Evolutionary conservation across 2,888 invertebrate species (phyloP), one percentile per base, ranked within the genome.

Genomic region (Pachliopta kotzebuea): DNA sequence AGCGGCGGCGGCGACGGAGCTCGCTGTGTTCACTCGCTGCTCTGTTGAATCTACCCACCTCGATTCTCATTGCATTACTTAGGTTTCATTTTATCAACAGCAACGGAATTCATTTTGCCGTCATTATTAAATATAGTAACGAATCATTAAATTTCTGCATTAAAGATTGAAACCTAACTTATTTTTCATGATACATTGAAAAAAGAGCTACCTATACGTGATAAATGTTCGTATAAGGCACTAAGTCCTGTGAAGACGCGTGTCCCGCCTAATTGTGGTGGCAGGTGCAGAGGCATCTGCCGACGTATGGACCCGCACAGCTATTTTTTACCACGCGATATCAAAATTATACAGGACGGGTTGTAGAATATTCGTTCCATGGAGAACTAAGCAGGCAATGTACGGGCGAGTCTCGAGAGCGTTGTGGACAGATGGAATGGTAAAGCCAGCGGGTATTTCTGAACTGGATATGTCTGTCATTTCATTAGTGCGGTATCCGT

Each of bases 241-340:
- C 64, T 72, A 72, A 69, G 72, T 73, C 77, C 73, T 74, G 73
- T 73, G 74, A 73, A 79, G 79, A 82, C 81, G 84, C 85, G 84
- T 85, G 86, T 85, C 85, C 85, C 81, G 76, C 74, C 80, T 88
- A 88, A 88, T 88, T 88, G 85, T 79, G 68, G 75, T 62, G 79
- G 81, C 90, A 91, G 90, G 90, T 90, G 90, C 76, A 71, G 74
- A 68, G 78, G 85, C 90, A 90, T 90, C 90, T 90, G 90, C 87
- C 85, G 71, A 79, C 83, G 82, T 80, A 81, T 80, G 76, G 78
- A 76, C 74, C 68, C 70, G 69, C 73, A 45, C 75, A 80, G 80
- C 78, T 85, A 79, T 82, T 79, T 84, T 84, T 83, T 80, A 76
- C 74, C 71, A 69, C 71, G 72, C 71, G 74, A 72, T 70, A 74